Evolutionary conservation across 2,113 vertebrate genomes (phyloP).

Genomic region (Bos taurus): ARS-UCD2.0 NC_037349.1:5273501-5274000

Average conservation of each 20-base stretch:
- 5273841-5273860: background rate
- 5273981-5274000: background rate
- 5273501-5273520: background rate
- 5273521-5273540: background rate
- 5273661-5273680: rapidly evolving
- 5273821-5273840: background rate
- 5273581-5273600: background rate
- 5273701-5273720: background rate
- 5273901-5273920: background rate
- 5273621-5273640: rapidly evolving
- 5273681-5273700: background rate
- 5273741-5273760: background rate
- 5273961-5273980: background rate
- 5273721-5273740: background rate
- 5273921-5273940: background rate
- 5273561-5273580: background rate
- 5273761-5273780: background rate
- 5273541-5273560: background rate
- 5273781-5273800: background rate
- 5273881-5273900: background rate
- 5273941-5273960: background rate
- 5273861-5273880: background rate
- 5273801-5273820: background rate
- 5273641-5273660: background rate
- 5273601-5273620: background rate